Conservation (phyloP, 2,888 invertebrate genomes). For the Trissoscelio sp. region DNA sequence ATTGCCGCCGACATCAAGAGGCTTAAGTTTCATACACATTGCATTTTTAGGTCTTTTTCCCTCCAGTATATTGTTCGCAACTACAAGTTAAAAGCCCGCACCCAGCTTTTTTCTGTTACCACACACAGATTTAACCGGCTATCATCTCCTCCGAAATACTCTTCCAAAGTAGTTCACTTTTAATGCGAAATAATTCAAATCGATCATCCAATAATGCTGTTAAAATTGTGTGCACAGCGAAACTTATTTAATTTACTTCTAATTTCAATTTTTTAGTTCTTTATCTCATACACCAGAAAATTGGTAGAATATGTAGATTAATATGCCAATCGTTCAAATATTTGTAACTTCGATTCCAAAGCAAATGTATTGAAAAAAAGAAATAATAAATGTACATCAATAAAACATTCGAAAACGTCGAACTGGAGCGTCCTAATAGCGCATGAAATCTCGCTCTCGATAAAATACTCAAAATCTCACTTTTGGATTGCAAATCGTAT, state of each 20-base stretch:
- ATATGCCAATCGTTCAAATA: too few species aligned
- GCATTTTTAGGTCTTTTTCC: conserved; percentile 55
- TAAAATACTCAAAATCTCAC: conserved; percentile 64
- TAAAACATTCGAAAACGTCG: conserved; percentile 26
- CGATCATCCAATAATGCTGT: conserved; percentile 17
- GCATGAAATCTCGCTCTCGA: conserved; percentile 53
- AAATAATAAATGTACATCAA: conserved; percentile 7
- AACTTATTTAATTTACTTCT: conserved; percentile 1
- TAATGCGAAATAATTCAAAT: conserved; percentile 39
- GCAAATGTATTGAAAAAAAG: conserved; percentile 10
- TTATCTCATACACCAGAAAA: too few species aligned
- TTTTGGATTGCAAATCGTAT: conserved; percentile 77
- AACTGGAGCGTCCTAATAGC: conserved; percentile 49
- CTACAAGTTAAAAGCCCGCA: conserved; percentile 53
- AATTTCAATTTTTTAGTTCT: background rate
- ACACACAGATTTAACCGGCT: conserved; percentile 43
- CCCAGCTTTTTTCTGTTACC: conserved; percentile 35
- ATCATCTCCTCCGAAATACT: conserved; percentile 37
- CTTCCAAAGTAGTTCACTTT: conserved; percentile 29
- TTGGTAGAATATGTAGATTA: too few species aligned
- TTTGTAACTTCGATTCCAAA: too few species aligned
- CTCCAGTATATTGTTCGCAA: conserved; percentile 52
- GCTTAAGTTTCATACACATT: conserved; percentile 78
- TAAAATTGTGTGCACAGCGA: conserved; percentile 5
- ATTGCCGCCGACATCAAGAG: conserved; percentile 62